These are phyloP conservation scores for Cyanocitta stelleri DNA, from an alignment of 2,113 vertebrate genomes.

Conservation along the genomic window DNA sequence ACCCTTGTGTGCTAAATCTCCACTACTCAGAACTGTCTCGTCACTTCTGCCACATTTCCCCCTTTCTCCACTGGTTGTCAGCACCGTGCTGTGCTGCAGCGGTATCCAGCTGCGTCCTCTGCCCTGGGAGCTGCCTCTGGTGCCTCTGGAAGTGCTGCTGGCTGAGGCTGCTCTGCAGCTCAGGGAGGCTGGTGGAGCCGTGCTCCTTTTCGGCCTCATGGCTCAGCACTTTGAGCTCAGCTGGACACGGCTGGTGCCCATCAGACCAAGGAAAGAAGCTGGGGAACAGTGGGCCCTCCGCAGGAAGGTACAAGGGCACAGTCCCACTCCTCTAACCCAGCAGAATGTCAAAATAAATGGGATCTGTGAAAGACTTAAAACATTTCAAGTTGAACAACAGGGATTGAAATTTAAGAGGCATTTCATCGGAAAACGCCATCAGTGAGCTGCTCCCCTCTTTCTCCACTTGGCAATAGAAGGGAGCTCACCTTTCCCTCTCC, in stretches of 20 bases:
- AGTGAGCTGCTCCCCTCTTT: background rate
- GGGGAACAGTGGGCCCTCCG: background rate
- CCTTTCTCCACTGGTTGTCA: slow-evolving; percentile 34
- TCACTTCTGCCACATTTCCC: background rate
- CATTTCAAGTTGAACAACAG: background rate
- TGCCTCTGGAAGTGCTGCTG: background rate
- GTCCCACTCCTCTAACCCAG: background rate
- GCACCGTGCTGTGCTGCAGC: background rate
- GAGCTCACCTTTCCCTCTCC: background rate
- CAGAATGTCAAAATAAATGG: background rate
- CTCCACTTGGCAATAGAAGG: background rate
- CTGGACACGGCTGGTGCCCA: background rate
- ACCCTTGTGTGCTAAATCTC: background rate
- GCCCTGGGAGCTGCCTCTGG: background rate
- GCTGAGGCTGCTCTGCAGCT: background rate
- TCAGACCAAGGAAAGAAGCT: background rate
- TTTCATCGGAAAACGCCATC: accelerated
- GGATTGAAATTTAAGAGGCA: background rate
- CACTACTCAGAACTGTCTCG: background rate
- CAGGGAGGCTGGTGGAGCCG: background rate
- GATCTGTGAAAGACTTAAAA: background rate
- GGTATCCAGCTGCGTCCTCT: background rate
- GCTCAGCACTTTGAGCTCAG: background rate
- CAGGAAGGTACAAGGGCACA: background rate
- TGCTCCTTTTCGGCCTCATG: accelerated